phyloP scores from a whole-genome alignment of 2,888 invertebrate species.

The Chrysodeixis includens region DNA sequence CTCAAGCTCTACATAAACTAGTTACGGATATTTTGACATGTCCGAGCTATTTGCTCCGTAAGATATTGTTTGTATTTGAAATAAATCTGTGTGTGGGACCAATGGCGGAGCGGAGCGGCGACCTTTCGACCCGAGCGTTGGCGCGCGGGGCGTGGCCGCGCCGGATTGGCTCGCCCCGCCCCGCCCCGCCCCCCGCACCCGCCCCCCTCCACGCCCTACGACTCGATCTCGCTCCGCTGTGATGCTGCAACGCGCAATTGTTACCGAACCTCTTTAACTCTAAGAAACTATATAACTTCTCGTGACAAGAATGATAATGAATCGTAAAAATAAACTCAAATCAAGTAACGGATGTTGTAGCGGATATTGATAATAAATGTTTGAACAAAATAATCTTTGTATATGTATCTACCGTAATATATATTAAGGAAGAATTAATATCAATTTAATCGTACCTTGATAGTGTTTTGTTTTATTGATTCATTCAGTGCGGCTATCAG shows the following conservation, averaged over 20 bases:
- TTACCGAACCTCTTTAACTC: constrained; percentile 24
- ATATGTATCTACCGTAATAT: constrained; percentile 13
- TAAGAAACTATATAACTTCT: neutral
- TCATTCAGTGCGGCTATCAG: neutral
- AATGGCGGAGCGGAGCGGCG: constrained; percentile 74
- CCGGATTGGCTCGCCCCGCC: constrained; percentile 82
- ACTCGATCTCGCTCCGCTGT: constrained; percentile 58
- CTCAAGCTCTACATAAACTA: constrained; percentile 10
- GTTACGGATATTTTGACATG: constrained; percentile 15
- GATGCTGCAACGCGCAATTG: constrained; percentile 63
- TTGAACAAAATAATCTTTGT: constrained; percentile 22
- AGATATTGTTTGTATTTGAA: constrained; percentile 36
- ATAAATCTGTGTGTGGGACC: constrained; percentile 69
- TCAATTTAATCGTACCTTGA: neutral
- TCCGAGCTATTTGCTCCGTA: constrained; percentile 15
- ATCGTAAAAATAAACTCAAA: constrained; percentile 1
- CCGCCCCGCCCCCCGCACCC: constrained; percentile 62
- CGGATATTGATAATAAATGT: constrained; percentile 53
- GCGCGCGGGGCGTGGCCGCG: constrained; percentile 85
- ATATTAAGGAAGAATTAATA: constrained; percentile 20
- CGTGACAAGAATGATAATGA: neutral
- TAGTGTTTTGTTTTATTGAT: neutral
- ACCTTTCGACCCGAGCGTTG: constrained; percentile 84
- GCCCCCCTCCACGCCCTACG: constrained; percentile 72
- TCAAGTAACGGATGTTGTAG: constrained; percentile 42